Percentiles rank a stretch among this genome's conserved stretches.
phyloP scores from a whole-genome alignment of 2,888 invertebrate species.

The Stenurella melanura region DNA sequence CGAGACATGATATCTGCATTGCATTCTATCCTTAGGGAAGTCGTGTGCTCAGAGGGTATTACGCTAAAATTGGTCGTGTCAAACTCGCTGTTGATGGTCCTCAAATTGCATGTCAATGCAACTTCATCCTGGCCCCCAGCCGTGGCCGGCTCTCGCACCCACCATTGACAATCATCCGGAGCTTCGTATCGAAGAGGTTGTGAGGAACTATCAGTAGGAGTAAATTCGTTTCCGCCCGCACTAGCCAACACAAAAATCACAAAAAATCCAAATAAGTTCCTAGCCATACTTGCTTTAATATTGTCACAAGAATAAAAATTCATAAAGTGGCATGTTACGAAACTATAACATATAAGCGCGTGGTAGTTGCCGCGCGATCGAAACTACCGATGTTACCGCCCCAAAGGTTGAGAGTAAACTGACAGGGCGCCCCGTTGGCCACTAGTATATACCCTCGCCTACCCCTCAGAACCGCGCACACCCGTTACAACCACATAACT shows the following conservation, averaged over 20 bases:
- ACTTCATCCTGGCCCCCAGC: slow-evolving; percentile 80
- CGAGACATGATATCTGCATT: slow-evolving; percentile 87
- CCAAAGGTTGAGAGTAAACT: slow-evolving; percentile 58
- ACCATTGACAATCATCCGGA: slow-evolving; percentile 91
- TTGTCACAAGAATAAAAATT: slow-evolving; percentile 44
- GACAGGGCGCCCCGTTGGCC: slow-evolving; percentile 56
- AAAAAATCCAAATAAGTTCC: slow-evolving; percentile 45
- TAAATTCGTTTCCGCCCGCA: slow-evolving; percentile 49
- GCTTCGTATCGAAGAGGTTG: slow-evolving; percentile 82
- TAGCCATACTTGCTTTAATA: slow-evolving; percentile 53
- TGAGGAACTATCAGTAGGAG: slow-evolving; percentile 68
- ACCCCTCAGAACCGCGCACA: slow-evolving; percentile 55
- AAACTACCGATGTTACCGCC: slow-evolving; percentile 52
- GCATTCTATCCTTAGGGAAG: slow-evolving; percentile 85
- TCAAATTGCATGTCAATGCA: slow-evolving; percentile 85
- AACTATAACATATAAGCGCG: slow-evolving; percentile 38
- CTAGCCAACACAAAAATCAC: slow-evolving; percentile 43
- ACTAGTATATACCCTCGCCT: slow-evolving; percentile 57
- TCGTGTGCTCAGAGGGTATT: slow-evolving; percentile 88
- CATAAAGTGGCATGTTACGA: slow-evolving; percentile 40
- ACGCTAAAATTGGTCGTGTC: slow-evolving; percentile 92
- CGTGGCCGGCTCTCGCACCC: slow-evolving; percentile 78
- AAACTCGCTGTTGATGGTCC: slow-evolving; percentile 91
- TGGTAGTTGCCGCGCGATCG: slow-evolving; percentile 20
- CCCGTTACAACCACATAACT: slow-evolving; percentile 58